phyloP scores from a whole-genome alignment of 2,113 vertebrate species.

The Mustela lutreola region DNA sequence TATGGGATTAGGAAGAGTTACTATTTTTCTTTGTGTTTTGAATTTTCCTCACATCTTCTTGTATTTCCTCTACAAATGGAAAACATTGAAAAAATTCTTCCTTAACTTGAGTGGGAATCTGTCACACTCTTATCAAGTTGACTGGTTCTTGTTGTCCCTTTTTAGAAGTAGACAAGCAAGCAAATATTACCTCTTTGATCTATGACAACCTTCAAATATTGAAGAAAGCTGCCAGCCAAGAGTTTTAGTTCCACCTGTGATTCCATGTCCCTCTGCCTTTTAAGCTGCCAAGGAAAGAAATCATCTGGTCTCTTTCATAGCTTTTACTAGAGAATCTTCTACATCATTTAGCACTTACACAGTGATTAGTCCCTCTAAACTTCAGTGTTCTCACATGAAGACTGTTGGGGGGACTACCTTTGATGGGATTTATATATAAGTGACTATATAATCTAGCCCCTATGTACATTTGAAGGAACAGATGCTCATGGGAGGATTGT shows the following conservation, averaged over 20 bases:
- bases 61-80: neutral
- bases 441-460: neutral
- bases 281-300: neutral
- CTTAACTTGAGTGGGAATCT: constrained; percentile 23
- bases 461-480: neutral
- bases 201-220: neutral
- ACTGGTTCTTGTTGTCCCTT: neutral
- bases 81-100: constrained; percentile 15
- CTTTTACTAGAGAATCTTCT: neutral
- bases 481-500: neutral
- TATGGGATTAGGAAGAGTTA: constrained; percentile 10
- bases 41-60: neutral
- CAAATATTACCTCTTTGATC: neutral
- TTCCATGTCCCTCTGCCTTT: neutral
- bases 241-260: neutral
- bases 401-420: neutral
- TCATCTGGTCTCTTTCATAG: neutral
- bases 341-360: neutral
- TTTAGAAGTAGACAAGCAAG: neutral
- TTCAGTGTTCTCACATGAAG: neutral
- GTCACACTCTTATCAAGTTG: neutral
- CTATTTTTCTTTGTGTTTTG: neutral
- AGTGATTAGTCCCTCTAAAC: neutral
- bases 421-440: neutral
- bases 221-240: neutral